These are phyloP conservation scores for Gambusia holbrooki DNA, from an alignment of 2,113 vertebrate genomes.

Conservation along the genomic window DNA sequence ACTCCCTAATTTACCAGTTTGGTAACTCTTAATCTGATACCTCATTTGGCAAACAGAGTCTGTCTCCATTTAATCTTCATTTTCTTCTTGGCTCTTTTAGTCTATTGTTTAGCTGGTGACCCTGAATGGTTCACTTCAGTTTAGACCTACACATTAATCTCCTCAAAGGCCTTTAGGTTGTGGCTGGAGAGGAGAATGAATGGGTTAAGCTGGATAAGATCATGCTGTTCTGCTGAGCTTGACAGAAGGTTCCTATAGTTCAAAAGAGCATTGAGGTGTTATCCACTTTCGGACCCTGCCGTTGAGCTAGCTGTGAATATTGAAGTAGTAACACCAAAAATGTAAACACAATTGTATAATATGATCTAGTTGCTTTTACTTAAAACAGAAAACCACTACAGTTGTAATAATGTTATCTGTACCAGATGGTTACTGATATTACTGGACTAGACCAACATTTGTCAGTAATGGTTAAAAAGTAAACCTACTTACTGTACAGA, in stretches of 20 bases:
- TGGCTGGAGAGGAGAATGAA: slow-evolving; percentile 25
- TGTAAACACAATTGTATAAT: background rate
- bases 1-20: slow-evolving; percentile 23
- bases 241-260: slow-evolving; percentile 47
- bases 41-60: slow-evolving; percentile 26
- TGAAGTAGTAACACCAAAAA: background rate
- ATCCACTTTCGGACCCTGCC: background rate
- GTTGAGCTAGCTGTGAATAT: background rate
- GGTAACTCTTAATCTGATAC: slow-evolving; percentile 34
- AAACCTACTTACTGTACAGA: no score
- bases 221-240: slow-evolving; percentile 39
- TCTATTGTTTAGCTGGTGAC: slow-evolving; percentile 44
- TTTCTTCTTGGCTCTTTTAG: slow-evolving; percentile 33
- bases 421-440: no score
- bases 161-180: slow-evolving; percentile 27
- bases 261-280: slow-evolving; percentile 21
- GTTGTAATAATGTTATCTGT: no score
- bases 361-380: background rate
- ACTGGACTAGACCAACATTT: no score
- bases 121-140: slow-evolving; percentile 35
- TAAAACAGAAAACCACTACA: no score
- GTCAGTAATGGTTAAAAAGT: no score
- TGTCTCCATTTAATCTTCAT: slow-evolving; percentile 56
- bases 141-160: slow-evolving; percentile 58
- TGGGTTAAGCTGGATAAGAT: slow-evolving; percentile 40